Percentiles rank a stretch among this genome's conserved stretches.
phyloP scores from a whole-genome alignment of 2,888 invertebrate species.

The Cataglyphis altisquamis region DNA sequence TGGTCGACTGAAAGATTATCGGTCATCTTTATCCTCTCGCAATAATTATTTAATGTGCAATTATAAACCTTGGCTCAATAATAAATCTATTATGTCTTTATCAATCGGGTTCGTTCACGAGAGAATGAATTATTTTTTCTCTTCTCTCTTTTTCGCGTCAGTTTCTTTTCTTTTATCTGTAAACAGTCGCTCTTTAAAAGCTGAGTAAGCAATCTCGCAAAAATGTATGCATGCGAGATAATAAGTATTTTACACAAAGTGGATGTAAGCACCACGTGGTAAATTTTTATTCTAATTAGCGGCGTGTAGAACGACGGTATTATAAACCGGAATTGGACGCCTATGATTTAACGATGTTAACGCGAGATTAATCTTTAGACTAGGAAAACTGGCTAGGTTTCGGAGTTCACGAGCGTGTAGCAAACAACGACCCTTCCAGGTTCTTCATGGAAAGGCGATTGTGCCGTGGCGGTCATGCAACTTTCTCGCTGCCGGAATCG shows the following conservation, averaged over 20 bases:
- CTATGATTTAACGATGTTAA: slow-evolving; percentile 16
- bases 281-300: background rate
- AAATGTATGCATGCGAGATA: too few species aligned
- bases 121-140: background rate
- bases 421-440: slow-evolving; percentile 42
- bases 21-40: background rate
- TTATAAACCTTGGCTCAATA: background rate
- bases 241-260: background rate
- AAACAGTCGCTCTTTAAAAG: background rate
- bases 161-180: background rate
- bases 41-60: background rate
- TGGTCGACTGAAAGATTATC: background rate
- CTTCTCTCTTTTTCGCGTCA: background rate
- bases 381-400: slow-evolving; percentile 23
- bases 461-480: slow-evolving; percentile 64
- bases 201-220: too few species aligned
- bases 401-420: slow-evolving; percentile 1
- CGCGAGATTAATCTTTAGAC: background rate
- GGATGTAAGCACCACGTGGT: background rate
- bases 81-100: background rate
- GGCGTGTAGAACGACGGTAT: background rate
- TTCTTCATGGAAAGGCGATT: slow-evolving; percentile 59
- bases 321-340: background rate
- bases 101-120: background rate
- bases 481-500: slow-evolving; percentile 74